These are phyloP conservation scores for Xyrichtys novacula DNA, from an alignment of 2,797 vertebrate species.

Conservation along the genomic window DNA sequence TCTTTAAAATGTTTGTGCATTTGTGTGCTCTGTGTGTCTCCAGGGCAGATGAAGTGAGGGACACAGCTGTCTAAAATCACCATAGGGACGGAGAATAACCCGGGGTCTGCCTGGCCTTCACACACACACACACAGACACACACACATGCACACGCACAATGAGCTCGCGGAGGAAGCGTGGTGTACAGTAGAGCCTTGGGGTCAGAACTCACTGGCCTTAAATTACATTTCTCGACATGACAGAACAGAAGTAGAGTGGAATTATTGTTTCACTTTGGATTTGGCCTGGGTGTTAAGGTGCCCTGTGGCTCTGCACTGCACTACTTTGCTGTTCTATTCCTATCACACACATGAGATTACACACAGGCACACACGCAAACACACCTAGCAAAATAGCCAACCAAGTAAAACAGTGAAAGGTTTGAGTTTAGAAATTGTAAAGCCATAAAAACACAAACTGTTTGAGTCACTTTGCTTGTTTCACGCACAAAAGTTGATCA, in stretches of 20 bases:
- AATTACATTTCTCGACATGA: conserved; percentile 85
- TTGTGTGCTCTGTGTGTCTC: conserved; percentile 36
- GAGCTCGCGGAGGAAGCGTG: conserved; percentile 36
- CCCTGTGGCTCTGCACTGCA: conserved; percentile 65
- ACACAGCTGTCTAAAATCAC: conserved; percentile 81
- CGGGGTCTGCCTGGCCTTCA: conserved; percentile 68
- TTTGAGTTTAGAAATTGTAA: neutral
- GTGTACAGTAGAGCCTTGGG: conserved; percentile 78
- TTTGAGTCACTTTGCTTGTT: too few species aligned
- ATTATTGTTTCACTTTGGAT: conserved; percentile 84
- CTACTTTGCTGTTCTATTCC: conserved; percentile 36
- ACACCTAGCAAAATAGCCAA: neutral
- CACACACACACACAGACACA: conserved; percentile 33
- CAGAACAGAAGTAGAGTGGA: conserved; percentile 82
- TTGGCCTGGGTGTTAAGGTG: conserved; percentile 74
- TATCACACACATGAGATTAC: conserved; percentile 40
- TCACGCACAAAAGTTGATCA: too few species aligned
- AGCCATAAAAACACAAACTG: too few species aligned
- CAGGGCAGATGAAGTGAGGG: conserved; percentile 54
- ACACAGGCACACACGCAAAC: conserved; percentile 14
- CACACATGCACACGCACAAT: conserved; percentile 19
- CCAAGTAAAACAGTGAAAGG: neutral
- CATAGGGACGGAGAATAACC: conserved; percentile 74
- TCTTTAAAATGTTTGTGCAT: conserved; percentile 29
- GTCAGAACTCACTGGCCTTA: conserved; percentile 84